Conservation (phyloP, 2,797 vertebrate species). For the Allobates femoralis region DNA sequence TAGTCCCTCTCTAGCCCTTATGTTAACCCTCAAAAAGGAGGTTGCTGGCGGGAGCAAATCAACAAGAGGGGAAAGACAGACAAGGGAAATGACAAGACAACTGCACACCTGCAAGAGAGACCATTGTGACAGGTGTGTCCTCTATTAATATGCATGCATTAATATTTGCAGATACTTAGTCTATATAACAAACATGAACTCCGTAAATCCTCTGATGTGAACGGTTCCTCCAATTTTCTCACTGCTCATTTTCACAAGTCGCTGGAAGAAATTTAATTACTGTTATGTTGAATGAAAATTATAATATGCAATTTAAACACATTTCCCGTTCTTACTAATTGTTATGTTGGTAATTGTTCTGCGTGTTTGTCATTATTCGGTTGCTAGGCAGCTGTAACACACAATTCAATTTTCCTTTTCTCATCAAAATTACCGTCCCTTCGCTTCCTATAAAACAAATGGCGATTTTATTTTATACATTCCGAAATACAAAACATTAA, state of each 20-base stretch:
- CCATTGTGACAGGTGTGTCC: not conserved
- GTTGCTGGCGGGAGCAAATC: no score
- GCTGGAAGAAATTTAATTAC: conserved; percentile 58
- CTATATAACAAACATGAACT: not conserved
- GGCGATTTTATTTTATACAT: not conserved
- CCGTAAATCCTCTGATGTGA: not conserved
- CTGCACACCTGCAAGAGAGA: no score
- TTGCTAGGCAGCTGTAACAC: conserved; percentile 58
- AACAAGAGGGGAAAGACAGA: no score
- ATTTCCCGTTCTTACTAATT: conserved; percentile 60
- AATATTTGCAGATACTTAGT: not conserved
- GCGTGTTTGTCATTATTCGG: conserved; percentile 46
- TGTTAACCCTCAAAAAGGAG: no score
- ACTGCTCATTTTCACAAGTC: conserved; percentile 42
- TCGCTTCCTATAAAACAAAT: conserved; percentile 20
- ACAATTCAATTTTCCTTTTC: not conserved
- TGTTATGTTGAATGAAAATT: conserved; percentile 57
- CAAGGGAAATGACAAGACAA: no score
- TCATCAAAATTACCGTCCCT: not conserved
- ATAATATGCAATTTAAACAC: conserved; percentile 61
- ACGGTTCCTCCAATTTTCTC: conserved; percentile 15
- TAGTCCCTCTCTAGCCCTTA: no score
- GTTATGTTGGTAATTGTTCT: conserved; percentile 62
- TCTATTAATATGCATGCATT: not conserved
- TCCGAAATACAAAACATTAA: not conserved